Evolutionary conservation across 2,888 invertebrate genomes (phyloP), one percentile per base, ranked within the genome.

Genomic region (Nymphalis c-album): DNA sequence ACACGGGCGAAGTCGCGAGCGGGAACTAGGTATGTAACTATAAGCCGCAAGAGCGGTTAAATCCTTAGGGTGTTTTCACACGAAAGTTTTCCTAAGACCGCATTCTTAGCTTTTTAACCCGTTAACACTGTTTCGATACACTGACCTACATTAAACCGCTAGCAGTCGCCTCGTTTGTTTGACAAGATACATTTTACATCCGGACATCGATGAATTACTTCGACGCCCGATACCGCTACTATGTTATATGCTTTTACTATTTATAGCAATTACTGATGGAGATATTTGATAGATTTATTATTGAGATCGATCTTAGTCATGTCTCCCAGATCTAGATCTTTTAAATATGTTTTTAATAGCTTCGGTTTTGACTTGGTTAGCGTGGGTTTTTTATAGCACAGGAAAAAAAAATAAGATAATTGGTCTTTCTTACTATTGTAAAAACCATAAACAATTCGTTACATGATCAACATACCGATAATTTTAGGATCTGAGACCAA

Each of bases 101-200:
- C 16, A 64, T 57, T 48, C 64, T 46, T 48, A 60, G 64, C 47
- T 55, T 55, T 64, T 64, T 68, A 53, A 65, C 26, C 53, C 53
- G 53, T 31, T 55, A 55, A 26, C 53, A 64, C 62, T 64, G 51
- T 48, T 63, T 31, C 57, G 57, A 64, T 64, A 55, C 60, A 59
- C 40, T 64, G 63, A 62, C 59, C 65, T 46, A 60, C 69, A 65
- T 67, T 66, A 60, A 45, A 63, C 17, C 46, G 65, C 22, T 17
- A 17, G 26, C 60, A 61, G 47, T 66, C 48, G 55, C 50, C 45
- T 40, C 40, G 40, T 13, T 40, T 40, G 40, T 57, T 65, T 63
- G 62, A 62, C 62, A 68, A 40, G 50, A 20, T 59, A 62, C 55
- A 57, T 63, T 70, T 60, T 50, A 60, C 57, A 68, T 40, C 45